These are phyloP conservation scores for Ctenomys sociabilis DNA, from an alignment of 2,113 vertebrate genomes.

Conservation along the genomic window DNA sequence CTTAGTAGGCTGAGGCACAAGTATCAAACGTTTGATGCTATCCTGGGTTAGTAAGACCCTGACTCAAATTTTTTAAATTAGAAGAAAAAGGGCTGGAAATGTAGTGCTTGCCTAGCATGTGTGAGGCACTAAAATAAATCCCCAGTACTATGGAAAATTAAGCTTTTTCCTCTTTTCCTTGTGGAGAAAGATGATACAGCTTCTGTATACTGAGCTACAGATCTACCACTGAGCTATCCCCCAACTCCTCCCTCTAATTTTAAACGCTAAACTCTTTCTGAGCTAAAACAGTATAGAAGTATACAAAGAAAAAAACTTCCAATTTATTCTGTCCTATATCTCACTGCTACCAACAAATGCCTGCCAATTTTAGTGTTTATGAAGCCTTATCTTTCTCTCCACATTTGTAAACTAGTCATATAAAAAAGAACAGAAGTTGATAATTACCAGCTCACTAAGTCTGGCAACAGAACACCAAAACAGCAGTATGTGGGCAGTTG, in stretches of 20 bases:
- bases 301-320: slow-evolving; percentile 27
- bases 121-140: background rate
- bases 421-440: background rate
- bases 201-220: background rate
- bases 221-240: background rate
- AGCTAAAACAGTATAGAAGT: background rate
- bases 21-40: background rate
- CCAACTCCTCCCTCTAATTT: background rate
- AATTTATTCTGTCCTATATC: background rate
- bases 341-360: background rate
- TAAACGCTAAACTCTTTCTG: background rate
- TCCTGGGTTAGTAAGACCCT: background rate
- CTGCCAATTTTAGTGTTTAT: background rate
- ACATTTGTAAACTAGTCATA: background rate
- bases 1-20: background rate
- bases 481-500: slow-evolving; percentile 47
- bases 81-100: background rate
- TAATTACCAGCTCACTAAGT: slow-evolving; percentile 61
- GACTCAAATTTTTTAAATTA: background rate
- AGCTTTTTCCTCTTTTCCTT: background rate
- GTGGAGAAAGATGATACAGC: background rate
- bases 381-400: background rate
- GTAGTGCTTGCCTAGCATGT: background rate
- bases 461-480: slow-evolving; percentile 72
- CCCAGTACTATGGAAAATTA: background rate